Evolutionary conservation across 2,113 vertebrate genomes (phyloP).

Genomic region (Cyprinodon variegatus): DNA sequence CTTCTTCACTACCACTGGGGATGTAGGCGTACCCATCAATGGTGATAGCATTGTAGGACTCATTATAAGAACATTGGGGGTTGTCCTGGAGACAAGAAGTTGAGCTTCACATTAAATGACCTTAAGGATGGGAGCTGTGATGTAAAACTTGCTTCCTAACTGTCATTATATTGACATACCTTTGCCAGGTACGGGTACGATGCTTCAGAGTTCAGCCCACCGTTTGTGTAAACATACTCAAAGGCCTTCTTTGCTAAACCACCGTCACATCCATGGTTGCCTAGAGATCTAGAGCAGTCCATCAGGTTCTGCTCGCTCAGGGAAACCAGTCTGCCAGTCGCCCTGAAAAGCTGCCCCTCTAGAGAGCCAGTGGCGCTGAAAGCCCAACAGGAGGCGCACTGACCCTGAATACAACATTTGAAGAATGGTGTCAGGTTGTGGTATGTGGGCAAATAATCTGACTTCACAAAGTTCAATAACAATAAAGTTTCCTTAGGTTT

Average conservation of each 20-base stretch:
- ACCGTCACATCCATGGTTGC: conserved; percentile 88
- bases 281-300: conserved; percentile 87
- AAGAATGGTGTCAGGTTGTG: neutral
- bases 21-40: neutral
- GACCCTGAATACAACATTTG: conserved; percentile 72
- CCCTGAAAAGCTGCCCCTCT: conserved; percentile 90
- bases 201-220: conserved; percentile 88
- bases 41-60: neutral
- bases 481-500: too few species aligned
- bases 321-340: conserved; percentile 83
- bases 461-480: neutral
- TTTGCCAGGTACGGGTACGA: conserved; percentile 86
- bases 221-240: conserved; percentile 86
- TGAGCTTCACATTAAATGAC: neutral
- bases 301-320: conserved; percentile 95
- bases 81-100: neutral
- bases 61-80: neutral
- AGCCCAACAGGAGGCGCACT: conserved; percentile 93
- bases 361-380: conserved; percentile 91
- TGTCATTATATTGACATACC: conserved; percentile 65
- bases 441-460: neutral
- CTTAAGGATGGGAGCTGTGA: neutral
- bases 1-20: neutral
- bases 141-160: neutral
- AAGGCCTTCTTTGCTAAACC: conserved; percentile 91